Conservation (phyloP, 2,888 invertebrate genomes). For the Augiades crinisus region DNA sequence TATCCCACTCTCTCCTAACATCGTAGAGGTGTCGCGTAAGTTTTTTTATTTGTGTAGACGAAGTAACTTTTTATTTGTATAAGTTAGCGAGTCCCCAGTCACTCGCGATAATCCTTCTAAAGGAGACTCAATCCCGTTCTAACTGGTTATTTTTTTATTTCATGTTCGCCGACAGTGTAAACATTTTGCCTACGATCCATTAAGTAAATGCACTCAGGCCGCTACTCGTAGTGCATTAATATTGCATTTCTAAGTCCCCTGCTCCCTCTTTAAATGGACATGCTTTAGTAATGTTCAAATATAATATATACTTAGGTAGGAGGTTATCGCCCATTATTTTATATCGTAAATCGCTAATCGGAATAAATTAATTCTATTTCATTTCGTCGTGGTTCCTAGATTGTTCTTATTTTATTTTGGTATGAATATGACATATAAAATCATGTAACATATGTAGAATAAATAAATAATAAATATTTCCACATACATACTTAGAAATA, state of each 20-base stretch:
- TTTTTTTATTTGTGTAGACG: constrained; percentile 60
- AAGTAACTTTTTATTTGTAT: constrained; percentile 66
- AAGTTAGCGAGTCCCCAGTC: constrained; percentile 52
- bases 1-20: constrained; percentile 73
- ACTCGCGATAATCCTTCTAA: constrained; percentile 65
- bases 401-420: too few species aligned
- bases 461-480: too few species aligned
- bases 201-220: constrained; percentile 76
- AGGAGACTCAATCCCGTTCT: constrained; percentile 34
- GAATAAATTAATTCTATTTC: too few species aligned
- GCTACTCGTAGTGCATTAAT: constrained; percentile 81
- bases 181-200: constrained; percentile 76
- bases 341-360: neutral
- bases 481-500: too few species aligned
- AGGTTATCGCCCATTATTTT: too few species aligned
- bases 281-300: constrained; percentile 21
- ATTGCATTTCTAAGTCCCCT: constrained; percentile 75
- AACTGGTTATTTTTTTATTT: constrained; percentile 50
- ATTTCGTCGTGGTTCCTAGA: too few species aligned
- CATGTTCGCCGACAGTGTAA: constrained; percentile 64
- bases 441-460: too few species aligned
- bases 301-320: neutral
- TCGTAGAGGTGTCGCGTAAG: constrained; percentile 68
- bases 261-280: constrained; percentile 22
- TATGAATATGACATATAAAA: too few species aligned